Evolutionary conservation across 2,888 invertebrate species (phyloP), one percentile per base, ranked within the genome.

Genomic region (Pollenia griseotomentosa): DNA sequence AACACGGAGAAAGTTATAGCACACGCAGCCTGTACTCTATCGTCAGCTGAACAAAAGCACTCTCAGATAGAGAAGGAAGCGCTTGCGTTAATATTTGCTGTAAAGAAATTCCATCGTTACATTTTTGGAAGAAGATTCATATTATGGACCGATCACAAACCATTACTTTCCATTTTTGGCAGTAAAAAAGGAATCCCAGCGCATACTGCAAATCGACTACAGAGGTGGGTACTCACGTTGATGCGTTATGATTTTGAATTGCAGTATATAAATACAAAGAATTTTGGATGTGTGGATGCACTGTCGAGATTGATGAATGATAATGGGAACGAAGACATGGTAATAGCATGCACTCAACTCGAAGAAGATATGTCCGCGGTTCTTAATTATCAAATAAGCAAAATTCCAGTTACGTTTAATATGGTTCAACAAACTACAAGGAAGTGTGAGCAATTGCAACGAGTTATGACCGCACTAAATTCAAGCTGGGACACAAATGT

Each of bases 41-140:
- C 81, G 16, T 65, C 79, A 8, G 85, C 82, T 78, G 85, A 79
- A 9, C 85, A 82, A 9, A 57, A 57, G 14, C n/a, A n/a, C n/a
- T n/a, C n/a, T n/a, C n/a, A n/a, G n/a, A 51, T 51, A 51, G 51
- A 51, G 44, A 87, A 87, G 12, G 80, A 51, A 81, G 65, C 51
- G 0, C 63, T 86, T 40, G 48, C 86, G 9, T 82, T 85, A 40
- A 23, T 83, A 16, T 80, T 81, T 57, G 80, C 73, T 2, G 73
- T 77, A 11, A 70, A 81, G 53, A 51, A 63, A 11, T 77, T 83
- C 40, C 63, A 81, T 65, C 79, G 73, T n/a, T 87, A 51, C 19
- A 23, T 81, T n/a, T 87, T 84, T 65, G 87, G 87, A 7, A 59
- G 77, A 23, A 87, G 81, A 48, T 87, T 82, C 57, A 77, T 75